phyloP scores from a whole-genome alignment of 2,113 vertebrate genomes.

The Poeciliopsis turrubarensis region DNA sequence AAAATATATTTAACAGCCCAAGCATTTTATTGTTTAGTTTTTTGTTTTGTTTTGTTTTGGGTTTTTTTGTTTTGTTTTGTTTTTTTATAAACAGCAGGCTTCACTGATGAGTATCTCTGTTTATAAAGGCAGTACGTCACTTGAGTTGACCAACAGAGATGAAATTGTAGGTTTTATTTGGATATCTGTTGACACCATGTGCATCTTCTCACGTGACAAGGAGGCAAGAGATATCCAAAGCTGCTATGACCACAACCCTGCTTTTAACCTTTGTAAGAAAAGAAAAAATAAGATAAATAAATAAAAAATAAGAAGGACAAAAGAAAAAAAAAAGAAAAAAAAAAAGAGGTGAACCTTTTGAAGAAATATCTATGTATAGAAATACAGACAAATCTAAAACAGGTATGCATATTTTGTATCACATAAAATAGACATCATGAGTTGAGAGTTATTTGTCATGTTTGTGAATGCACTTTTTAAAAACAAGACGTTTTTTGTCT shows the following conservation, averaged over 20 bases:
- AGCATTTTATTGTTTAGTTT: constrained; percentile 87
- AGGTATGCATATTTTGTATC: constrained; percentile 91
- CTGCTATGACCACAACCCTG: constrained; percentile 96
- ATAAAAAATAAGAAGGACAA: constrained; percentile 62
- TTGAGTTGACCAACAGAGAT: constrained; percentile 83
- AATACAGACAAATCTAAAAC: constrained; percentile 89
- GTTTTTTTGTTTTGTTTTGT: constrained; percentile 79
- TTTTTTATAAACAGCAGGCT: constrained; percentile 88
- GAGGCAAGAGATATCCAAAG: constrained; percentile 86
- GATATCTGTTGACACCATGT: constrained; percentile 74
- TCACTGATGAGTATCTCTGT: constrained; percentile 89
- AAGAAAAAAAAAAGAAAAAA: constrained; percentile 69
- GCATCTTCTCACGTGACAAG: constrained; percentile 66
- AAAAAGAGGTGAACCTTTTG: constrained; percentile 83
- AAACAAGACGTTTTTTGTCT: constrained; percentile 92
- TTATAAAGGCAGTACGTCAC: constrained; percentile 86
- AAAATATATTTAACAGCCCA: constrained; percentile 90
- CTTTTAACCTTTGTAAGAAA: constrained; percentile 89
- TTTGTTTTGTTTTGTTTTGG: too few species aligned
- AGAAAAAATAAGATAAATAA: constrained; percentile 27
- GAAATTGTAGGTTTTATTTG: constrained; percentile 78
- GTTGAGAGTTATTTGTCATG: constrained; percentile 95
- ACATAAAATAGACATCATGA: constrained; percentile 92
- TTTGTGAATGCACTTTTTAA: constrained; percentile 98
- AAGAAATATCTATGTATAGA: constrained; percentile 86